phyloP scores from a whole-genome alignment of 1,140 invertebrate genomes.

The Cardiocondyla obscurior region DNA sequence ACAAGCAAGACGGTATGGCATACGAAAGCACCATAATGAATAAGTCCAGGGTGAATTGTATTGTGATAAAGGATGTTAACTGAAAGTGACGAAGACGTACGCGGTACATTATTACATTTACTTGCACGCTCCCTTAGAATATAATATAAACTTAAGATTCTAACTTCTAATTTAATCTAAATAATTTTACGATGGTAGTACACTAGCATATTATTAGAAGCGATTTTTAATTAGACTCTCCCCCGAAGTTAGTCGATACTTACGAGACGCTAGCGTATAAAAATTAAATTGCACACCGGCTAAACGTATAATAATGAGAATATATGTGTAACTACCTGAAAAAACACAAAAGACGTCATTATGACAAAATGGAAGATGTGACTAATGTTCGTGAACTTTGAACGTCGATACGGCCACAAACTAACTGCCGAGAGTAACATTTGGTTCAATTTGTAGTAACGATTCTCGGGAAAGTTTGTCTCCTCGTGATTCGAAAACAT shows the following conservation, averaged over 20 bases:
- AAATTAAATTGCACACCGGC: background rate
- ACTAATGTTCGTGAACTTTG: background rate
- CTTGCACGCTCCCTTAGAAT: background rate
- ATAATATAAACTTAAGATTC: background rate
- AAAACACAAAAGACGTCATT: background rate
- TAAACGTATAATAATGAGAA: background rate
- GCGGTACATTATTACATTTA: background rate
- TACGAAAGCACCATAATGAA: background rate
- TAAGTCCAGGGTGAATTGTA: background rate
- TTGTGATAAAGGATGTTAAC: background rate
- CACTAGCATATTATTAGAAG: background rate
- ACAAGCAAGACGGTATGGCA: background rate
- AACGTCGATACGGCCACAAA: background rate
- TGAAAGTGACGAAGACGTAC: conserved; percentile 1
- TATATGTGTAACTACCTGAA: conserved; percentile 28
- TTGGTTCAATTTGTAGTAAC: conserved; percentile 7
- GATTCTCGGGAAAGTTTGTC: background rate
- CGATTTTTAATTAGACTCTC: background rate
- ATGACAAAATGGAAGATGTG: background rate
- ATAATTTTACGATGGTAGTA: background rate
- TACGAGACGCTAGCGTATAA: background rate
- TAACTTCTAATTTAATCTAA: background rate
- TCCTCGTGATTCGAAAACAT: background rate
- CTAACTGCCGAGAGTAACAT: background rate
- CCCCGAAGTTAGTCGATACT: background rate